These are phyloP conservation scores for Tupiocoris notatus DNA, from an alignment of 2,888 invertebrate genomes.

Conservation along the genomic window DNA sequence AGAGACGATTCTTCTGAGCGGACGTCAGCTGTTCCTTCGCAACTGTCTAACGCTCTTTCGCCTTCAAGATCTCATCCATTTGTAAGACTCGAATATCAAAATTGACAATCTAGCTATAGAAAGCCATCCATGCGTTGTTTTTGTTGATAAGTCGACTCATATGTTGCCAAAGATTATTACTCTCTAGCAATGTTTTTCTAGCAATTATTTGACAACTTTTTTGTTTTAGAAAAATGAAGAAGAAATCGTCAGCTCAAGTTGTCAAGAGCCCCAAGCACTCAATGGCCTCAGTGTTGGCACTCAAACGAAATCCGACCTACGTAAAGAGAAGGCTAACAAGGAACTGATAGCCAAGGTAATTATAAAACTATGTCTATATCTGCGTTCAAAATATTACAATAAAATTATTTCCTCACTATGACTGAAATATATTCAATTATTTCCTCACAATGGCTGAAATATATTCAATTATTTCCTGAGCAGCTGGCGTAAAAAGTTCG, in stretches of 20 bases:
- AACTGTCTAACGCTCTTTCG: conserved; percentile 15
- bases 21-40: conserved; percentile 25
- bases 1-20: conserved; percentile 27
- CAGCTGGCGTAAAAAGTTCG: no score
- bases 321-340: conserved; percentile 49
- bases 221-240: conserved; percentile 55
- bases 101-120: not conserved
- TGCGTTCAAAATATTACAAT: no score
- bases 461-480: no score
- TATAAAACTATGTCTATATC: no score
- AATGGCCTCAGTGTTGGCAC: conserved; percentile 44
- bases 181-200: no score
- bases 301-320: conserved; percentile 49
- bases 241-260: conserved; percentile 59
- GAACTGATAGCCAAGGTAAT: conserved; percentile 50
- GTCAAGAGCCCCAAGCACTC: conserved; percentile 55
- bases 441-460: no score
- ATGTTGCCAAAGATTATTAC: no score
- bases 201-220: no score
- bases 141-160: no score
- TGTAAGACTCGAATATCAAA: not conserved
- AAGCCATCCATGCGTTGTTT: not conserved
- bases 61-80: conserved; percentile 26
- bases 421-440: no score
- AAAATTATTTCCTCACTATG: no score